Conservation (phyloP, 2,888 invertebrate species). For the Chaetoderma sp. region DNA sequence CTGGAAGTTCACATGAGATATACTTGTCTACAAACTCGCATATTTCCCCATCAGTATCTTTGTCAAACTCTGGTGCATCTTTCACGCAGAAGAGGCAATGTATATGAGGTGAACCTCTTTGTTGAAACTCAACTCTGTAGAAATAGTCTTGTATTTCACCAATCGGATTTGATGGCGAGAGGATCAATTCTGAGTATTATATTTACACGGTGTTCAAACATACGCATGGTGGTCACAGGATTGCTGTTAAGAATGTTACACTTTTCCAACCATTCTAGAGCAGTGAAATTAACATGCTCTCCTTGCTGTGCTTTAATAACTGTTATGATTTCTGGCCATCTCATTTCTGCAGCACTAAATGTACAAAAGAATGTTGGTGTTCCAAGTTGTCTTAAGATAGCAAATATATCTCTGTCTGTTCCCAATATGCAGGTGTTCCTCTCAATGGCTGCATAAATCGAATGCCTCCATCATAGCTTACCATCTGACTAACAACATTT, state of each 20-base stretch:
- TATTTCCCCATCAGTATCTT: slow-evolving; percentile 22
- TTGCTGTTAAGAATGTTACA: slow-evolving; percentile 28
- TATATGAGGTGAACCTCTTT: slow-evolving; percentile 25
- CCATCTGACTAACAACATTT: slow-evolving; percentile 3
- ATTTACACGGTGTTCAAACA: slow-evolving; percentile 33
- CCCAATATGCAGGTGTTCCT: slow-evolving; percentile 36
- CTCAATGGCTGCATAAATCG: slow-evolving; percentile 26
- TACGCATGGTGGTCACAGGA: slow-evolving; percentile 32
- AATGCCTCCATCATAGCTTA: slow-evolving; percentile 25
- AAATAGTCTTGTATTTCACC: slow-evolving; percentile 27
- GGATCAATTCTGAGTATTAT: slow-evolving; percentile 25
- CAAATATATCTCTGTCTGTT: slow-evolving; percentile 30
- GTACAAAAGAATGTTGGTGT: slow-evolving; percentile 36
- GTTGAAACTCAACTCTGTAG: slow-evolving; percentile 23
- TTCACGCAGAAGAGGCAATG: too few relatives aligned
- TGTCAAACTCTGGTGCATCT: slow-evolving; percentile 23
- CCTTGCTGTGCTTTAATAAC: slow-evolving; percentile 10
- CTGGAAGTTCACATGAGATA: slow-evolving; percentile 27
- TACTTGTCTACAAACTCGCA: slow-evolving; percentile 27
- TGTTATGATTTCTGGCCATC: slow-evolving; percentile 35
- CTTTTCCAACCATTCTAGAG: slow-evolving; percentile 30
- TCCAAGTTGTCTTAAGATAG: slow-evolving; percentile 21
- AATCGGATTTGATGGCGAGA: slow-evolving; percentile 25
- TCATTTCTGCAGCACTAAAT: slow-evolving; percentile 34
- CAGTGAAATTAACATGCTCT: slow-evolving; percentile 18